Evolutionary conservation across 2,888 invertebrate genomes (phyloP).

Genomic region (Ceramica pisi): DNA sequence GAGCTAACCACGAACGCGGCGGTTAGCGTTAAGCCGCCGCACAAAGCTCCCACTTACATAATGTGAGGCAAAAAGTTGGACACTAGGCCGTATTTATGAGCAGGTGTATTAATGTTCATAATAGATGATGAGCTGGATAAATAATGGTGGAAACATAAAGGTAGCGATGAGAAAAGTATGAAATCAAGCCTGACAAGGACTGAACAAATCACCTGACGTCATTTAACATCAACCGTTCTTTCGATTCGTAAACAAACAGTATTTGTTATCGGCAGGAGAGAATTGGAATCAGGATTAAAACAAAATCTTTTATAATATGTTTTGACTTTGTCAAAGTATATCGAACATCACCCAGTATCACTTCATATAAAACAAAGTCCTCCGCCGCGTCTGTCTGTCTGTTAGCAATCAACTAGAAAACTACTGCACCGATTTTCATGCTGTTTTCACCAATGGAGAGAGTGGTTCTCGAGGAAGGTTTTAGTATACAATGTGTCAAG

Average conservation of each 20-base stretch:
- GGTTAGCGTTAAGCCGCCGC: constrained; percentile 62
- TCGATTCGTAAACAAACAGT: too few species aligned
- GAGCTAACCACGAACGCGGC: constrained; percentile 61
- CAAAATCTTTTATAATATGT: too few species aligned
- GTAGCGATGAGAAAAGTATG: neutral
- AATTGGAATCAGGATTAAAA: too few species aligned
- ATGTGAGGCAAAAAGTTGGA: constrained; percentile 59
- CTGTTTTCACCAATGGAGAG: too few species aligned
- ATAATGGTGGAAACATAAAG: constrained; percentile 39
- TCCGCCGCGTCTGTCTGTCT: too few species aligned
- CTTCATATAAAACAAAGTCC: too few species aligned
- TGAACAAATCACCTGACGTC: neutral
- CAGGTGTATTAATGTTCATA: constrained; percentile 57
- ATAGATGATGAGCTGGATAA: constrained; percentile 45
- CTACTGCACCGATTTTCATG: too few species aligned
- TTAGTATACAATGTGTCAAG: too few species aligned
- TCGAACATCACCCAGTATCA: neutral
- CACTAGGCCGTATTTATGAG: constrained; percentile 57
- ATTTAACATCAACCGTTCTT: neutral
- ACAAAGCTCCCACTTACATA: constrained; percentile 62
- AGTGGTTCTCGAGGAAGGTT: too few species aligned
- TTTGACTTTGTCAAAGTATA: neutral
- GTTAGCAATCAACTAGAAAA: too few species aligned
- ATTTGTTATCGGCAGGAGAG: too few species aligned
- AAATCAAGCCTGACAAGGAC: constrained; percentile 11